Evolutionary conservation across 2,888 invertebrate genomes (phyloP).

Genomic region (Leistus spinibarbis): DNA sequence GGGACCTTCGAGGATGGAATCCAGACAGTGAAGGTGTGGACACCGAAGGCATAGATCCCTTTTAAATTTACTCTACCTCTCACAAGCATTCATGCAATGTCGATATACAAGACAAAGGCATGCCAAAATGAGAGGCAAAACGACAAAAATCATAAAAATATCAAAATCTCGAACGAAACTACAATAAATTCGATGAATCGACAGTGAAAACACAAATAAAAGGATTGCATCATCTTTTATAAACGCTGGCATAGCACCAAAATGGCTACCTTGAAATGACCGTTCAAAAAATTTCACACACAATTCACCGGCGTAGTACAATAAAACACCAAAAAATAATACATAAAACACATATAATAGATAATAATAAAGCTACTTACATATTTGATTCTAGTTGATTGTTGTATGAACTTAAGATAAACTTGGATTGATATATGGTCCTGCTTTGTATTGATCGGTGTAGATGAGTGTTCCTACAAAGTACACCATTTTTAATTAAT

Average conservation of each 20-base stretch:
- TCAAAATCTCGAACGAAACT: neutral
- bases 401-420: conserved; percentile 14
- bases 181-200: neutral
- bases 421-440: conserved; percentile 32
- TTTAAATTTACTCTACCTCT: conserved; percentile 29
- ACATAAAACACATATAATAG: neutral
- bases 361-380: conserved; percentile 28
- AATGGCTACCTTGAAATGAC: conserved; percentile 35
- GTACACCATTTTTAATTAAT: conserved; percentile 33
- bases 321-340: conserved; percentile 21
- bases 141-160: neutral
- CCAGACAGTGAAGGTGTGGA: conserved; percentile 68
- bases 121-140: conserved; percentile 36
- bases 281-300: conserved; percentile 11
- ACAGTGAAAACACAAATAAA: neutral
- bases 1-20: conserved; percentile 68
- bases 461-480: conserved; percentile 35
- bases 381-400: conserved; percentile 25
- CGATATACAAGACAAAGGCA: conserved; percentile 36
- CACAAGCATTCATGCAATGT: conserved; percentile 55
- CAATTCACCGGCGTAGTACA: neutral
- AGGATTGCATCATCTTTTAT: conserved; percentile 37
- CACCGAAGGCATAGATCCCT: conserved; percentile 69
- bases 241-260: conserved; percentile 16
- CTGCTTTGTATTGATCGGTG: conserved; percentile 35